Evolutionary conservation across 2,797 vertebrate genomes (phyloP), one percentile per base, ranked within the genome.

Genomic region (Varecia variegata): DNA sequence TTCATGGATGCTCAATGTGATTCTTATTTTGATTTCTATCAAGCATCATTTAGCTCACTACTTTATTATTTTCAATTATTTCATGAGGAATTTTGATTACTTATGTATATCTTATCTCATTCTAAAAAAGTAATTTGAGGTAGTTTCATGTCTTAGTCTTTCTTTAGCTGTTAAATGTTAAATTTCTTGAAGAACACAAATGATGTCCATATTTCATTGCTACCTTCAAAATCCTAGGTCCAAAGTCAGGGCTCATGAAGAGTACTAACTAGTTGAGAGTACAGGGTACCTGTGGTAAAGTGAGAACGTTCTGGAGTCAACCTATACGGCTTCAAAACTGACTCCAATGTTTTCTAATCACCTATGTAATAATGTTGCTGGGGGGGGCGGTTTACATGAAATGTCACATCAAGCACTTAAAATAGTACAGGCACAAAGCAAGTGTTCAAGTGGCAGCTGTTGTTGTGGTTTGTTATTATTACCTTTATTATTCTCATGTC

Each of bases 331-430:
- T 62, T 60, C 32, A 71, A 54, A 38, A 54, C 25, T 17, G 2
- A 84, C 40, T 94, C 9, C 45, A 25, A 38, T 32, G 65, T 35
- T 21, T 87, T 43, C 13, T 86, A 97, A 67, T 32, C 15, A 54
- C 9, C 1, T 2, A 4, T 12, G 2, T 73, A 3, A 54, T 56
- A 21, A 45, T 43, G 18, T 43, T 32, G 12, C 25, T 76, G 0
- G 14, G 18, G 85, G 15, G 9, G 11, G n/a, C n/a, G n/a, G n/a
- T n/a, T 60, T 76, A 54, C 20, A 23, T 17, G 43, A 82, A 52
- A 47, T 50, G 10, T 38, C 43, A 60, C 21, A 40, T 17, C 10
- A 20, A 45, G 7, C 35, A 30, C 23, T 95, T 71, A 68, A 47
- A 50, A 77, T 4, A 35, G 35, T 13, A 3, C 3, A 65, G 20